Conservation (phyloP, 2,888 invertebrate genomes). For the Synergus gifuensis region DNA sequence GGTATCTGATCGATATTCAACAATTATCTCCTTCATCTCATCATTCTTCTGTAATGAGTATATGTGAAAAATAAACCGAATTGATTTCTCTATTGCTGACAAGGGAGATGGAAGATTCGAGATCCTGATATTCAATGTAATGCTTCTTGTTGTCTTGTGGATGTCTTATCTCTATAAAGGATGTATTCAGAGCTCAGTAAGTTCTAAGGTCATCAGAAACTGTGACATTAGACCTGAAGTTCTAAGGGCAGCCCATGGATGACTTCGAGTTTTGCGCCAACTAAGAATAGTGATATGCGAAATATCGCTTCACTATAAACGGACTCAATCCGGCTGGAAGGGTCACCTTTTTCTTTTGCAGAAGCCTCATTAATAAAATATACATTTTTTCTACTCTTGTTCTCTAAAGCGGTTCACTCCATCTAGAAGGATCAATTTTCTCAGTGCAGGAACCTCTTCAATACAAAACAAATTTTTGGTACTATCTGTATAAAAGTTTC, state of each 20-base stretch:
- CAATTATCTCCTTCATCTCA: not conserved
- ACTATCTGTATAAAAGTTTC: no score
- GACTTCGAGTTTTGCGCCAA: not conserved
- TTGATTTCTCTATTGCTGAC: constrained; percentile 1
- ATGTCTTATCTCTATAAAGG: no score
- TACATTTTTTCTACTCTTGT: no score
- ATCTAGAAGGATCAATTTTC: no score
- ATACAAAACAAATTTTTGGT: no score
- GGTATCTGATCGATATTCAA: not conserved
- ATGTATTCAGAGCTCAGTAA: no score
- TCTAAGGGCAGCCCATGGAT: not conserved
- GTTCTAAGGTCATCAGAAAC: not conserved
- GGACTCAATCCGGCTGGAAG: not conserved
- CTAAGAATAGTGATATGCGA: not conserved
- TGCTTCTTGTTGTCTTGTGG: no score
- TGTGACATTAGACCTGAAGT: not conserved
- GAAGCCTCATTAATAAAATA: no score
- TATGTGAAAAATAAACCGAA: not conserved
- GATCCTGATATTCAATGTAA: no score
- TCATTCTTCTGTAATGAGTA: not conserved
- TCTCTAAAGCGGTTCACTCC: no score
- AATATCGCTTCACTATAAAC: not conserved
- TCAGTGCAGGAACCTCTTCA: no score
- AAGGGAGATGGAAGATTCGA: not conserved
- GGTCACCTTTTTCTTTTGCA: not conserved